Percentiles rank a stretch among this genome's conserved stretches.
Conservation (phyloP, 2,113 vertebrate genomes). For the Cacatua alba region DNA sequence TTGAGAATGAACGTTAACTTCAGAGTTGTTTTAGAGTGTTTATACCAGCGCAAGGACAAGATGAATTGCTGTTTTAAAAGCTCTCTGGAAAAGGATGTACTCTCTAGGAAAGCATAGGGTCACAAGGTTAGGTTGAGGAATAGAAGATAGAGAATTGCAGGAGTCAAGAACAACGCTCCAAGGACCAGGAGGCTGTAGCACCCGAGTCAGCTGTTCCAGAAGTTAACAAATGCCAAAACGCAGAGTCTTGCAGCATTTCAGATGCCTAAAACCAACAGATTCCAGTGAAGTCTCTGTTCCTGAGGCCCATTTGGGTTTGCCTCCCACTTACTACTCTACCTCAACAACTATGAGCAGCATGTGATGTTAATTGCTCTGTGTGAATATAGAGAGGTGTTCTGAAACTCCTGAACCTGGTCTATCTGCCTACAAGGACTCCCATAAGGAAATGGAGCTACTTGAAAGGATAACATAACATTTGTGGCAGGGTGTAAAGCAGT, state of each 20-base stretch:
- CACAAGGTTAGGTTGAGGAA: not conserved
- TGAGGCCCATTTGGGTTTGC: not conserved
- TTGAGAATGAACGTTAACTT: not conserved
- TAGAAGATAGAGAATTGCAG: not conserved
- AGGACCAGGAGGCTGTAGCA: not conserved
- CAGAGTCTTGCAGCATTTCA: not conserved
- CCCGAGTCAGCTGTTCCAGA: not conserved
- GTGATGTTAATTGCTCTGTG: not conserved
- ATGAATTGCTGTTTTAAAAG: rapidly evolving
- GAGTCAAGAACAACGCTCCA: not conserved
- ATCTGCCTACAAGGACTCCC: too few relatives aligned
- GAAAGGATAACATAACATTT: rapidly evolving
- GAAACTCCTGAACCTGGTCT: not conserved
- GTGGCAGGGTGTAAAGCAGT: rapidly evolving
- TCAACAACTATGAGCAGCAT: not conserved
- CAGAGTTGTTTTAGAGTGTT: not conserved
- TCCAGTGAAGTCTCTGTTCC: not conserved
- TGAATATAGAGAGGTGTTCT: not conserved
- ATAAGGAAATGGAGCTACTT: not conserved
- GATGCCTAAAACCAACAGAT: not conserved
- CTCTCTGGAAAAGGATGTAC: rapidly evolving
- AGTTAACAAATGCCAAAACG: not conserved
- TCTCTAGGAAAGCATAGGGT: rapidly evolving
- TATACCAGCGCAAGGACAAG: not conserved
- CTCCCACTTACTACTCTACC: not conserved